Evolutionary conservation across 2,797 vertebrate genomes (phyloP), one percentile per base, ranked within the genome.

Genomic region (Scomberomorus guttatus): DNA sequence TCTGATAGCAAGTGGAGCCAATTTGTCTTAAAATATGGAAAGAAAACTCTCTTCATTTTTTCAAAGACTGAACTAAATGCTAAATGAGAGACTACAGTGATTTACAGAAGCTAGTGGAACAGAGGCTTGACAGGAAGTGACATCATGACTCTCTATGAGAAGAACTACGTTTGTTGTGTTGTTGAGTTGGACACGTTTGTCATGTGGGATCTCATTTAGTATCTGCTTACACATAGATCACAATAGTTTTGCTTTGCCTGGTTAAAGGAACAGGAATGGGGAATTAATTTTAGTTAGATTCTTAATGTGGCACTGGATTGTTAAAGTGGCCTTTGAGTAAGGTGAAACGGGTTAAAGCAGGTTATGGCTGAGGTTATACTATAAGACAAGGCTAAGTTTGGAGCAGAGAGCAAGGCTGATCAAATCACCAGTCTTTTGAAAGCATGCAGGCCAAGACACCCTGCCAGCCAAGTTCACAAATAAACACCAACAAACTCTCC

Each of bases 401-500:
- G 69, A 79, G 62, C 44, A 66, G 55, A 52, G 46, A 39, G 42
- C 46, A 10, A 6, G 20, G 37, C 54, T 69, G 54, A 80, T 80
- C 69, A 70, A 76, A 87, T 80, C 46, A 48, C 63, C 66, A 29
- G 58, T 52, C 60, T 59, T 68, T 17, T 42, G 61, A 37, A 17
- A 52, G 42, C 56, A 8, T 29, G 56, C 57, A 34, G 70, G 32
- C 39, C 37, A 6, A 54, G 66, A 72, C 18, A 12, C 66, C 9
- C 51, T 54, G 25, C 57, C 51, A 44, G 64, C 64, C 52, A 37
- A 66, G 60, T 82, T 85, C 79, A 54, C 79, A 75, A 84, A 82
- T 48, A 81, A 86, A 79, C 77, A 82, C 59, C 77, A 81, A 56
- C 82, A 71, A 56, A 75, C 66, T 75, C 62, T 70, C 66, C 66